Evolutionary conservation across 1,140 invertebrate genomes (phyloP), one percentile per base, ranked within the genome.

Genomic region (Bombus soroeensis): DNA sequence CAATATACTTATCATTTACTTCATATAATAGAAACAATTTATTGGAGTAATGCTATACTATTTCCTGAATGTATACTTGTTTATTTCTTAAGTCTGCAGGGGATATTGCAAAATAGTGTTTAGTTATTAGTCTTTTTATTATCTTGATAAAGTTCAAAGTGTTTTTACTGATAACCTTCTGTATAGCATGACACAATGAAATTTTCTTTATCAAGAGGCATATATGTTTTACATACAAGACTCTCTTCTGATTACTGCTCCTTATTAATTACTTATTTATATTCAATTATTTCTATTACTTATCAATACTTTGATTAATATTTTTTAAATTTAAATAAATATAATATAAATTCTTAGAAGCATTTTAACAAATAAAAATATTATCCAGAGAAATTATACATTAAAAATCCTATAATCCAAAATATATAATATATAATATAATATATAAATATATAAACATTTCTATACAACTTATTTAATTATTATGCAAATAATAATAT

Each of bases 141-240:
- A 32, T 74, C 43, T 9, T 47, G 32, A 22, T 66, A 64, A 76
- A 79, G 43, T 66, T 87, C 82, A 86, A n/a, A 80, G 39, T 37
- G 43, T 71, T 64, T 34, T 34, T 18, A 64, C 15, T 0, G 84
- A 89, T 90, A 86, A 88, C 87, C 81, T 57, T 32, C 0, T 25
- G n/a, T 32, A 9, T 59, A 47, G 6, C 39, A 64, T 62, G 32
- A 72, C 37, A 32, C 28, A 43, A 86, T 75, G 22, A 68, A 22
- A 28, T 53, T 22, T 53, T 53, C 9, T 62, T 59, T 62, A 59
- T 88, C 53, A 57, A 10, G 47, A 22, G 18, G 68, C 2, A 64
- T 12, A 34, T 72, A 59, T 37, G 41, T 34, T 6, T 47, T 18
- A 75, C 1, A 53, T 68, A 53, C 43, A 78, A 43, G 34, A 34